Percentiles rank a stretch among this genome's conserved stretches.
Evolutionary conservation across 2,888 invertebrate species (phyloP).

Genomic region (Drosophila mimica): DNA sequence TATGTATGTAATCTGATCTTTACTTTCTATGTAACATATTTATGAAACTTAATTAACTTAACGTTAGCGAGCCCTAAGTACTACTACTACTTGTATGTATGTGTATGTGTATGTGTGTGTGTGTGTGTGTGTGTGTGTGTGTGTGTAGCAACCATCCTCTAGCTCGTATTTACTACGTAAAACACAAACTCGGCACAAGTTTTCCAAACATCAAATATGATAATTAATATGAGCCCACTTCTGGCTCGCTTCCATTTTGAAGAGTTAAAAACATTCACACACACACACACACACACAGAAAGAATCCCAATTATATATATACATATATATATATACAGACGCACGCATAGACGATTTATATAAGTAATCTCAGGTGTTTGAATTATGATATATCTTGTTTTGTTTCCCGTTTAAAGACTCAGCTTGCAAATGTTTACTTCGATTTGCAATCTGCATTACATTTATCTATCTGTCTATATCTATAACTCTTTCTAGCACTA

Average conservation of each 20-base stretch:
- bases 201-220: conserved; percentile 7
- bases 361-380: conserved; percentile 72
- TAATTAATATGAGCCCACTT: not conserved
- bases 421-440: conserved; percentile 9
- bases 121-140: not conserved
- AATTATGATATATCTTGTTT: conserved; percentile 49
- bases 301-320: not conserved
- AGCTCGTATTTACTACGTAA: conserved; percentile 21
- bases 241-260: conserved; percentile 15
- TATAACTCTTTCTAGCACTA: conserved; percentile 19
- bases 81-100: conserved; percentile 3
- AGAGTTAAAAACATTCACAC: not conserved
- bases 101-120: not conserved
- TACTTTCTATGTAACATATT: conserved; percentile 70
- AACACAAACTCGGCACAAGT: conserved; percentile 30
- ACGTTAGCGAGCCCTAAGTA: conserved; percentile 33
- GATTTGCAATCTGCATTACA: conserved; percentile 19
- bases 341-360: conserved; percentile 25
- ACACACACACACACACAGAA: not conserved
- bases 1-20: conserved; percentile 47
- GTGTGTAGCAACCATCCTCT: conserved; percentile 11
- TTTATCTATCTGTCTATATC: not conserved
- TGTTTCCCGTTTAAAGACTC: conserved; percentile 23
- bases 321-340: not conserved
- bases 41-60: conserved; percentile 50